Evolutionary conservation across 2,113 vertebrate genomes (phyloP).

Genomic region (Halcyon senegalensis): DNA sequence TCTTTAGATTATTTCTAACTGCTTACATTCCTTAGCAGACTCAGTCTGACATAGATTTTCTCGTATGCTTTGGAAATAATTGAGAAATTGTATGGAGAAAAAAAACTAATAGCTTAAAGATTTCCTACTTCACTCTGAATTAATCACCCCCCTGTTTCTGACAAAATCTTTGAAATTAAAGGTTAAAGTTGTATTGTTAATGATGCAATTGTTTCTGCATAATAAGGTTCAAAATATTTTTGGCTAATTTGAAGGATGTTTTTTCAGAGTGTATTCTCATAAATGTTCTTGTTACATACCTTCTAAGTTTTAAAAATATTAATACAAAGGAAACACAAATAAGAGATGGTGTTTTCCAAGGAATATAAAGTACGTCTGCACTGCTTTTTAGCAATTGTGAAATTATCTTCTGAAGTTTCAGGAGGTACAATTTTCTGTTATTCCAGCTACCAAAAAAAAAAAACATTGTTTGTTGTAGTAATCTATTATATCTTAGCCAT

Average conservation of each 20-base stretch:
- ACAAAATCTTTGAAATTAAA: background rate
- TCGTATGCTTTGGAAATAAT: background rate
- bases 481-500: background rate
- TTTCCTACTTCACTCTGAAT: background rate
- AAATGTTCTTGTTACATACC: constrained; percentile 10
- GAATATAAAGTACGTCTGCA: constrained; percentile 1
- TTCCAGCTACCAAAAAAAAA: background rate
- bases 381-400: background rate
- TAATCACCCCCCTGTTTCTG: background rate
- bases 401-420: constrained; percentile 12
- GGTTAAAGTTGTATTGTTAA: background rate
- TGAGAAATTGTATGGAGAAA: background rate
- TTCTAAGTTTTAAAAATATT: constrained; percentile 19
- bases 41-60: background rate
- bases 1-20: background rate
- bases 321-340: background rate
- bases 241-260: background rate
- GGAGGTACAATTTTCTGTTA: background rate
- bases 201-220: background rate
- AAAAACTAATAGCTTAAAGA: background rate
- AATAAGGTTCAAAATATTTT: background rate
- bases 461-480: background rate
- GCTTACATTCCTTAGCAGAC: background rate
- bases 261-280: background rate
- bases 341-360: background rate